Base-by-base conservation (phyloP, 2,113 vertebrate species). In the Entomyzon cyanotis region DNA sequence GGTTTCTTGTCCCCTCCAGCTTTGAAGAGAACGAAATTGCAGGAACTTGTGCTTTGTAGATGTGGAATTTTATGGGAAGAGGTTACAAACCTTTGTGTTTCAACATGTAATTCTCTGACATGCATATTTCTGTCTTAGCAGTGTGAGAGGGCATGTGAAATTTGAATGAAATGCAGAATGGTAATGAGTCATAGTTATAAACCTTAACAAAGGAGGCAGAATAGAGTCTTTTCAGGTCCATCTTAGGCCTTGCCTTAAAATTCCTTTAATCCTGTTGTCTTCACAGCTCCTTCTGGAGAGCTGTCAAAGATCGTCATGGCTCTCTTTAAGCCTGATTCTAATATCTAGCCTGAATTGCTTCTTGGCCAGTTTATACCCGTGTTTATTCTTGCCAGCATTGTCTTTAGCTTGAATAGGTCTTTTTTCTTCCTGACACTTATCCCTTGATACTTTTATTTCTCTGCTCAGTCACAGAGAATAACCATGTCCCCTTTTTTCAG, bases 1-100 rank as follows among this genome's bases (percentile, higher is more conserved):
- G 95, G 58, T 94, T 96, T 97, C 70, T 95, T 93, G 93, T 96
- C 81, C 69, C 79, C 69, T 97, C 87, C 35, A 93, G 82, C 93
- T 95, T 95, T 89, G 68, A 96, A 92, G 14, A 44, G 78, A 95
- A 63, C 0, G 1, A 85, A 94, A 86, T 37, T 94, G 79, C 79
- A 82, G 41, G 49, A 93, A 50, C 91, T 76, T 84, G 87, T n/a
- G 68, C 87, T 94, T 93, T 93, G 81, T 93, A 81, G 76, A 58
- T 71, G 64, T 89, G 94, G 84, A 89, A 80, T 96, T 95, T 94
- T 89, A 92, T 89, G 63, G 80, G 91, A 92, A 73, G 79, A 92
- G 58, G 56, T 79, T 96, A n/a, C 41, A 88, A 93, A 87, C 67
- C 69, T 91, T 93, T 96, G 69, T 95, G 89, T 96, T 92, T 82